phyloP scores from a whole-genome alignment of 2,888 invertebrate genomes.

The Azorinus chamasolen region DNA sequence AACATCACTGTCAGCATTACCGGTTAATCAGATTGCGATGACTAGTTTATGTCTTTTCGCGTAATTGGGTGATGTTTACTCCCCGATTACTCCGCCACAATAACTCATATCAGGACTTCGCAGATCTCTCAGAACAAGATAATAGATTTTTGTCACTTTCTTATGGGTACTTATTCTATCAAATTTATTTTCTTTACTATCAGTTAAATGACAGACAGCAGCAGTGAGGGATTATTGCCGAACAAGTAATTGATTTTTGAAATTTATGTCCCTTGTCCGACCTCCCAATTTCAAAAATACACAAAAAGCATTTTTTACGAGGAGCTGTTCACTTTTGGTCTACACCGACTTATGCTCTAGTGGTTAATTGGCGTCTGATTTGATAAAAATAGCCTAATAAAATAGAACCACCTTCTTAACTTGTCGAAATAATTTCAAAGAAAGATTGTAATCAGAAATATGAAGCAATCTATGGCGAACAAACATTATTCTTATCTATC shows the following conservation, averaged over 20 bases:
- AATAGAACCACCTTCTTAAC: too few species aligned
- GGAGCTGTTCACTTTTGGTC: too few species aligned
- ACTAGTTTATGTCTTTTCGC: conserved; percentile 6
- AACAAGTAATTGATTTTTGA: conserved; percentile 19
- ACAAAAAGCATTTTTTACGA: too few species aligned
- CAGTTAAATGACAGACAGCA: conserved; percentile 44
- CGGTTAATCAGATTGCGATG: not conserved
- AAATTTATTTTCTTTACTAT: conserved; percentile 51
- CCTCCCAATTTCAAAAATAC: too few species aligned
- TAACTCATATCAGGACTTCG: conserved; percentile 31
- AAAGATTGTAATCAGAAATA: too few species aligned
- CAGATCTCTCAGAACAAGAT: conserved; percentile 25
- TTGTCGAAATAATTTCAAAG: too few species aligned
- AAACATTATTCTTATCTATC: too few species aligned
- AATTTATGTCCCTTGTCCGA: conserved; percentile 8
- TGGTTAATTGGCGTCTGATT: too few species aligned
- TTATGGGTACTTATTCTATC: conserved; percentile 49
- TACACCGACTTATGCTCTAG: too few species aligned
- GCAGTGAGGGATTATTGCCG: conserved; percentile 7
- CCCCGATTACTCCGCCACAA: conserved; percentile 29
- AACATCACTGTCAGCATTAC: not conserved
- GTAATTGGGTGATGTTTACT: conserved; percentile 28
- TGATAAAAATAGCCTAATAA: too few species aligned
- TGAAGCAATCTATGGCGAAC: too few species aligned
- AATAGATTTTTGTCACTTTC: conserved; percentile 62